These are phyloP conservation scores for Euschistus heros DNA, from an alignment of 1,140 invertebrate species.

Conservation along the genomic window DNA sequence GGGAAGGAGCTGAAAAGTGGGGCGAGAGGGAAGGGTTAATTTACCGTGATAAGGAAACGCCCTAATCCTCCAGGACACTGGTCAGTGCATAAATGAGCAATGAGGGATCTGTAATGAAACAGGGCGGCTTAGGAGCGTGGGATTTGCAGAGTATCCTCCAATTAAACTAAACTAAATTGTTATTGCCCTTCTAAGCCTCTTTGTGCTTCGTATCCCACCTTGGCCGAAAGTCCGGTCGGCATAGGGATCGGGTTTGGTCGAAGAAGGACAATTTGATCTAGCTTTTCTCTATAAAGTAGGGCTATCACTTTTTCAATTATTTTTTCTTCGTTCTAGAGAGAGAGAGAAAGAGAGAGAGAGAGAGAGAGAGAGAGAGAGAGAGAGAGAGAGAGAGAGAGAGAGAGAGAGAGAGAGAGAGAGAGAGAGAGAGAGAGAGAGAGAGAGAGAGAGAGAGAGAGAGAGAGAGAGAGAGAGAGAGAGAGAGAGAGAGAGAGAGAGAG, in stretches of 20 bases:
- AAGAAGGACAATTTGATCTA: too few species aligned
- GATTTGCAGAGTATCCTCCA: background rate
- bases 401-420: constrained; percentile 10
- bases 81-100: constrained; percentile 5
- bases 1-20: background rate
- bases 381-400: constrained; percentile 12
- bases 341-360: constrained; percentile 14
- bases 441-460: constrained; percentile 9
- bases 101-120: constrained; percentile 7
- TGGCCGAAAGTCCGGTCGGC: too few species aligned
- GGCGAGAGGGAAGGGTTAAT: background rate
- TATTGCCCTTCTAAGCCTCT: constrained; percentile 1
- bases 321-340: background rate
- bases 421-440: constrained; percentile 16
- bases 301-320: too few species aligned
- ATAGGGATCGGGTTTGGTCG: too few species aligned
- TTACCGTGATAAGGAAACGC: constrained; percentile 5
- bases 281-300: too few species aligned
- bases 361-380: constrained; percentile 13
- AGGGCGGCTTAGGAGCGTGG: background rate
- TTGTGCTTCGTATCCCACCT: too few species aligned
- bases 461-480: constrained; percentile 13
- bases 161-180: constrained; percentile 5
- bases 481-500: constrained; percentile 17
- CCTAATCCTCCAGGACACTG: constrained; percentile 1